Percentiles rank a stretch among this genome's conserved stretches.
Evolutionary conservation across 1,140 invertebrate species (phyloP).

Genomic region (Drosophila tsacasi): DNA sequence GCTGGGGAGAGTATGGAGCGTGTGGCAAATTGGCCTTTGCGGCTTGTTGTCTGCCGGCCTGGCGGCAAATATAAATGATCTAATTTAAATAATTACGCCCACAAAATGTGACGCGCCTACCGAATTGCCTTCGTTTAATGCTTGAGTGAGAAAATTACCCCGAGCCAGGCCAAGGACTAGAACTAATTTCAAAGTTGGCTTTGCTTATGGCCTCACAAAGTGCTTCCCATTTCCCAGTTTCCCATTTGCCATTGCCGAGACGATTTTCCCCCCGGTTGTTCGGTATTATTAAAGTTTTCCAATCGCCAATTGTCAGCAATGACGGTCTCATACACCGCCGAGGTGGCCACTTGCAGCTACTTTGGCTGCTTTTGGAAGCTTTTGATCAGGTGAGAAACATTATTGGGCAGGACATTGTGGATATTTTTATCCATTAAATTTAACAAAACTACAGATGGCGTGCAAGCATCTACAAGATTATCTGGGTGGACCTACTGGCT

Average conservation of each 20-base stretch:
- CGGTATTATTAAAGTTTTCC: conserved; percentile 42
- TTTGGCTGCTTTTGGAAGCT: conserved; percentile 94
- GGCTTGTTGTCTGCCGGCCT: conserved; percentile 53
- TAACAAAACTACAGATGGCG: conserved; percentile 89
- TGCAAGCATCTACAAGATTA: conserved; percentile 98
- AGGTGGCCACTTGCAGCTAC: conserved; percentile 93
- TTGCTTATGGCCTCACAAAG: conserved; percentile 53
- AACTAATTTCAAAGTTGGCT: conserved; percentile 58
- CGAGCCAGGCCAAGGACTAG: conserved; percentile 30
- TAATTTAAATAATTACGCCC: conserved; percentile 80
- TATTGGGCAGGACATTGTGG: background rate
- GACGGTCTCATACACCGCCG: conserved; percentile 94
- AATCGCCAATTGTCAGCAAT: conserved; percentile 85
- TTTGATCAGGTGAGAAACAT: conserved; percentile 88
- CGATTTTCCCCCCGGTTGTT: conserved; percentile 11
- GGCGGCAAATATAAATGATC: conserved; percentile 77
- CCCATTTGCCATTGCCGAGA: conserved; percentile 20
- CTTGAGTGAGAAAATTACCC: conserved; percentile 61
- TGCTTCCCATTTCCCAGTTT: conserved; percentile 25
- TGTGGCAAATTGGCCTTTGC: conserved; percentile 67
- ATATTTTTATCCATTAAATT: background rate
- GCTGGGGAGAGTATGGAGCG: conserved; percentile 42
- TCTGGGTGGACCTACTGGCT: conserved; percentile 95
- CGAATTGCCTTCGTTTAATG: conserved; percentile 71
- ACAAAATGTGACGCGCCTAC: conserved; percentile 60